Base-by-base conservation (phyloP, 1,140 invertebrate genomes). In the Drosophila teissieri region DNA sequence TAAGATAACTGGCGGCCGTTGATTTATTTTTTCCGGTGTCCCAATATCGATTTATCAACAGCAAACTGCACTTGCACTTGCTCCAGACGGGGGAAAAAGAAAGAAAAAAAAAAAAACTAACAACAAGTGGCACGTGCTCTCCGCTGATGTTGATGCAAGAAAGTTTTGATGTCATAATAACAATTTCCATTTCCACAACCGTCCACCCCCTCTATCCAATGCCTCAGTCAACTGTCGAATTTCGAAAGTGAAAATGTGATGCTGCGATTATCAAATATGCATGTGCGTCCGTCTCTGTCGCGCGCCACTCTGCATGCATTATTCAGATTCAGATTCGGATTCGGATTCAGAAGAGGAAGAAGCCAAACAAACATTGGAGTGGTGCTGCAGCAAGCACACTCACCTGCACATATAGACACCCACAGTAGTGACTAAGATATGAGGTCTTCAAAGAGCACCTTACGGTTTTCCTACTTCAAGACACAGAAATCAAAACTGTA, bases 211-310 rank as follows among this genome's bases (percentile, higher is more conserved):
- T 34, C 27, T 15, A 34, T 51, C 10, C 15, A 17, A 36, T 8
- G 12, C 36, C 15, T 39, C 45, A 34, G 39, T 39, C 68, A 63
- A 36, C 70, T 77, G 78, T 76, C 63, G 64, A 77, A 73, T 83
- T 83, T 83, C 79, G 74, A 81, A 81, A 81, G 79, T 81, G 79
- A 83, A 81, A 81, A 82, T 67, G 39, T 36, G 79, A 57, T 77
- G 79, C 55, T 57, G 72, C 62, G 73, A 76, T 48, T 64, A 53
- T 54, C 51, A 78, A 49, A 70, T 70, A 53, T 78, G 58, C 74
- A 78, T 72, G 65, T 48, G 17, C n/a, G 34, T 69, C 63, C 58
- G 17, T 46, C 31, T 36, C 46, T 46, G 62, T 69, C 67, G 42
- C 51, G 49, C 40, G 64, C 51, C 65, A 39, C 64, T 57, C 64